Base-by-base conservation (phyloP, 2,888 invertebrate species). In the Hartigia nigra region DNA sequence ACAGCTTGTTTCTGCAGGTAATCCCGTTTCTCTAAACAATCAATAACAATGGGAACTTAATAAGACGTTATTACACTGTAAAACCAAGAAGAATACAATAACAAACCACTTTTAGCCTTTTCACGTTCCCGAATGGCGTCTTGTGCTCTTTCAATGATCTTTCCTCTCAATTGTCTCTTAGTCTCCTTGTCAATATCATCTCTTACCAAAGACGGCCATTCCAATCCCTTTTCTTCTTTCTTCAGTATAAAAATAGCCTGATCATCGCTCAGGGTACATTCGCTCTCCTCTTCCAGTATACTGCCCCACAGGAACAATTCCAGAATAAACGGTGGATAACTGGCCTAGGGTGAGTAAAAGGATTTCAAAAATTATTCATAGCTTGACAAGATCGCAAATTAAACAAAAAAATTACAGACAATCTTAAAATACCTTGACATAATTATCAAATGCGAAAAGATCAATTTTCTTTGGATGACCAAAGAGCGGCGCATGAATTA, bases 281-380 rank as follows among this genome's bases (percentile, higher is more conserved):
- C 93, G 87, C 96, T 96, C 83, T 92, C 92, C 31, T 92, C 92
- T 77, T 94, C 94, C 85, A 95, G 92, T 1, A 97, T 94, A 12
- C 93, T 91, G 77, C 93, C 92, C 82, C 93, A 91, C n/a, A 96
- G 92, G 88, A 96, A 95, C 70, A 94, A 92, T 92, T 97, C 97
- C 87, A 96, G 95, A 79, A 96, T 92, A 88, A 94, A 96, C 9
- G 96, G 95, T 36, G 94, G 94, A 87, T 93, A 96, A 86, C 95
- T 94, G 0, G 95, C 95, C 94, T 94, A 72, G 12, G 23, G 34
- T 32, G 31, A 14, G 12, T 2, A 12, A 14, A 72, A 78, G 72
- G 31, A 34, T 35, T 32, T 35, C 69, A 77, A 69, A 75, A 74
- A 72, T 32, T 74, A 76, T 34, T 78, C 55, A 39, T 76, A 70